A percentile compares a stretch with the other conserved stretches of the same genome.
Conservation (phyloP, 2,113 vertebrate genomes). For the Beaufortia kweichowensis region DNA sequence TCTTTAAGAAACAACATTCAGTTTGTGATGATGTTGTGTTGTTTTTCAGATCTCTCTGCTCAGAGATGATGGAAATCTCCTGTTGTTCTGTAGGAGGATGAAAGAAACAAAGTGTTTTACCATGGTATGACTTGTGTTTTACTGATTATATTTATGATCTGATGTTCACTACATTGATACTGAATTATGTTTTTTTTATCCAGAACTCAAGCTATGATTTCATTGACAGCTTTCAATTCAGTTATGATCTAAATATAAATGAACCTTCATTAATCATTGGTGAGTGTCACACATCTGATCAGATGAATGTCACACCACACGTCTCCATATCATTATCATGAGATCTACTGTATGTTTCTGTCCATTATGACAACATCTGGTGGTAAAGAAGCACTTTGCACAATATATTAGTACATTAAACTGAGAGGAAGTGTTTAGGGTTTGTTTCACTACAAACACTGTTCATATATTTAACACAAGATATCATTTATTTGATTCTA, state of each 20-base stretch:
- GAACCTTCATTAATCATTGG: constrained; percentile 54
- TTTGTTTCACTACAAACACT: background rate
- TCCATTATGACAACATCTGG: too few species aligned
- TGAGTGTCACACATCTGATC: constrained; percentile 57
- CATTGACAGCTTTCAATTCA: background rate
- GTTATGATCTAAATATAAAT: background rate
- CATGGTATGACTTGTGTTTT: constrained; percentile 56
- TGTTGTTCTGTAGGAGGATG: constrained; percentile 57
- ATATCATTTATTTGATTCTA: background rate
- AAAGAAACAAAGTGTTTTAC: constrained; percentile 49
- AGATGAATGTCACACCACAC: too few species aligned
- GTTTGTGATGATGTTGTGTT: constrained; percentile 4
- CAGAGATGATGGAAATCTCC: constrained; percentile 13
- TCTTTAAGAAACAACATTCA: too few species aligned
- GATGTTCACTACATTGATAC: background rate
- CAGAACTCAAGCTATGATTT: background rate
- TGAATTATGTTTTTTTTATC: background rate
- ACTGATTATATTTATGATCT: too few species aligned
- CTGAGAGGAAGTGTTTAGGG: too few species aligned
- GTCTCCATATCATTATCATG: too few species aligned
- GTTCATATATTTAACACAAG: background rate
- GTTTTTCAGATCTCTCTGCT: constrained; percentile 60
- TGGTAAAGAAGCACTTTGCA: too few species aligned
- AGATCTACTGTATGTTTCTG: too few species aligned
- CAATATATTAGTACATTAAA: too few species aligned